Evolutionary conservation across 2,888 invertebrate genomes (phyloP), one percentile per base, ranked within the genome.

Genomic region (Nycteola revayana): DNA sequence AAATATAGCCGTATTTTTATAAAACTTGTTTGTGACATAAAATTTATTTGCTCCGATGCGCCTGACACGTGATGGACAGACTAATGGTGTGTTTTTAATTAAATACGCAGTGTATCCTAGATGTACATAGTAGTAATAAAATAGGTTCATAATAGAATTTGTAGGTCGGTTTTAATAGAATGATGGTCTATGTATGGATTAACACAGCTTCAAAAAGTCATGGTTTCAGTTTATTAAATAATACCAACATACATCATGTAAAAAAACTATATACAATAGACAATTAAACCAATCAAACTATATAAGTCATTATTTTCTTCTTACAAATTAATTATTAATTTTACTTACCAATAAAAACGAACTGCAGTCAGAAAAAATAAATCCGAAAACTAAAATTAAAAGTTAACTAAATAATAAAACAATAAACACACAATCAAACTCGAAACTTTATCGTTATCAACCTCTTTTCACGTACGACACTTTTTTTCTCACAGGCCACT

Each of bases 401-500:
- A 51, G 43, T 49, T 58, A n/a, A n/a, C n/a, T n/a, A 30, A 25
- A 38, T 29, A 14, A 28, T 8, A 46, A 32, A 36, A 28, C 32
- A 43, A 54, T 34, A 32, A 48, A 29, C 59, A 56, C 59, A 50
- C 9, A 24, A 26, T 27, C 30, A 38, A 36, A 29, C 23, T 8
- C 23, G 10, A 32, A 44, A 51, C 41, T 42, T 43, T 27, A 10
- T 35, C 3, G 1, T 32, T 36, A 21, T 20, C n/a, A 36, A 51
- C 43, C 40, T 55, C 36, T 48, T 46, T 42, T 21, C 54, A 54
- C 55, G 10, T 44, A 25, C 22, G 28, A 35, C 52, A 61, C 53
- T 50, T 49, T 42, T 25, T 49, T 60, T 61, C 62, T 41, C 43
- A 67, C 68, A 70, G 65, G 66, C 59, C 60, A 52, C 47, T 40